These are phyloP conservation scores for Natator depressus DNA, from an alignment of 2,113 vertebrate genomes.

Conservation along the genomic window DNA sequence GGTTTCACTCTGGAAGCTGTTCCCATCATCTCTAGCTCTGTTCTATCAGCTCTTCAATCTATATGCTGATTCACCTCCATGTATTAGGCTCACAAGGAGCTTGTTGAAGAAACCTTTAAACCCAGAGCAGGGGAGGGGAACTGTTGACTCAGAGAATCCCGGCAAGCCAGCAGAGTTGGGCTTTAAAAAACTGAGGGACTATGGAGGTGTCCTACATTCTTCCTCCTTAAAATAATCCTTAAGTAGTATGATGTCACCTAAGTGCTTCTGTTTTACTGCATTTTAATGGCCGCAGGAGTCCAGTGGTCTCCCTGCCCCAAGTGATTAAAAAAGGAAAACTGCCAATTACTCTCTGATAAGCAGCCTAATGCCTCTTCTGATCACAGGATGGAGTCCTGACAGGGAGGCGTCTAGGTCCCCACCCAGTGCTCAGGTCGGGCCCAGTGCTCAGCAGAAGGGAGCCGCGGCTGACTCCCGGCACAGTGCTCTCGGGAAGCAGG, in stretches of 20 bases:
- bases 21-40: not conserved
- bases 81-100: not conserved
- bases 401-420: not conserved
- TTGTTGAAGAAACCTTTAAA: not conserved
- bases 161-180: not conserved
- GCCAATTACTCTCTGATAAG: rapidly evolving
- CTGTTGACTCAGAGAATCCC: rapidly evolving
- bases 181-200: not conserved
- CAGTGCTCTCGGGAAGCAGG: rapidly evolving
- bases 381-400: not conserved
- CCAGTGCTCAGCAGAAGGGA: not conserved
- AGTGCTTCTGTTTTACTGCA: rapidly evolving
- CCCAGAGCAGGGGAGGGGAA: not conserved
- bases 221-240: rapidly evolving
- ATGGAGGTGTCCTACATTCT: not conserved
- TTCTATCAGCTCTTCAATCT: not conserved
- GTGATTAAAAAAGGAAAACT: not conserved
- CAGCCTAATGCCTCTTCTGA: not conserved
- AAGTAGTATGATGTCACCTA: rapidly evolving
- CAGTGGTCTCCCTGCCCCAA: not conserved
- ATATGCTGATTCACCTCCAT: not conserved
- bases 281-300: rapidly evolving
- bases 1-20: not conserved
- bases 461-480: too few species aligned
- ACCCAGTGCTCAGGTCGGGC: too few species aligned